Evolutionary conservation across 2,113 vertebrate genomes (phyloP).

Genomic region (Salvelinus sp.): DNA sequence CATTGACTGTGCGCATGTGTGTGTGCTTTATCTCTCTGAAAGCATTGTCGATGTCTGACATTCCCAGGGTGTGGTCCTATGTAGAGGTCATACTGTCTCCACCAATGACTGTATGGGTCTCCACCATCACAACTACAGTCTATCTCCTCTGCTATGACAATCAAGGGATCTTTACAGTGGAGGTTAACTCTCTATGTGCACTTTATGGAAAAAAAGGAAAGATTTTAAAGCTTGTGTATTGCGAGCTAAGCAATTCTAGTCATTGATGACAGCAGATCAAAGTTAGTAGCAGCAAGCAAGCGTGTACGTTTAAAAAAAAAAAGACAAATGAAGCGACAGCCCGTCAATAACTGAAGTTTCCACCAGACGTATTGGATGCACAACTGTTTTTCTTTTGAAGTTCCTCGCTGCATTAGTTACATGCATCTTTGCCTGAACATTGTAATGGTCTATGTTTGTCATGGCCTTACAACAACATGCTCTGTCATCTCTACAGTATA

Average conservation of each 20-base stretch:
- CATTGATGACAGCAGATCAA: slow-evolving; percentile 1
- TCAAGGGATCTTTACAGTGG: slow-evolving; percentile 20
- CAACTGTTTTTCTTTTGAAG: neutral
- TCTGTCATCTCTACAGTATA: neutral
- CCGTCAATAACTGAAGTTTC: neutral
- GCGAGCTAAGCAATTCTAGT: slow-evolving; percentile 11
- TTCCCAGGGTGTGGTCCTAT: neutral
- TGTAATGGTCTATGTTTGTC: neutral
- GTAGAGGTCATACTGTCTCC: slow-evolving; percentile 8
- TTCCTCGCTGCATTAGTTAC: slow-evolving; percentile 8
- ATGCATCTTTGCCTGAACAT: slow-evolving; percentile 10
- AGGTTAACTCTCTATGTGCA: slow-evolving; percentile 7
- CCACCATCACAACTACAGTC: neutral
- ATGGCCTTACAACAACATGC: neutral
- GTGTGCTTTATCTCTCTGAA: slow-evolving; percentile 10
- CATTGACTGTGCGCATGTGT: slow-evolving; percentile 42
- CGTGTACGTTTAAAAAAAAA: neutral
- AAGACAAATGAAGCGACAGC: neutral
- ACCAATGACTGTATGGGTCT: too few species aligned
- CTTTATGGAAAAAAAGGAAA: neutral
- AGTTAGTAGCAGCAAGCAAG: neutral
- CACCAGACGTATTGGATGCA: neutral
- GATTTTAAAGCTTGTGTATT: neutral
- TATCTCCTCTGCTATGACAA: slow-evolving; percentile 37
- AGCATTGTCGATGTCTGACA: slow-evolving; percentile 14